Evolutionary conservation across 2,797 vertebrate species (phyloP), one percentile per base, ranked within the genome.

Genomic region (Rhinoraja longicauda): DNA sequence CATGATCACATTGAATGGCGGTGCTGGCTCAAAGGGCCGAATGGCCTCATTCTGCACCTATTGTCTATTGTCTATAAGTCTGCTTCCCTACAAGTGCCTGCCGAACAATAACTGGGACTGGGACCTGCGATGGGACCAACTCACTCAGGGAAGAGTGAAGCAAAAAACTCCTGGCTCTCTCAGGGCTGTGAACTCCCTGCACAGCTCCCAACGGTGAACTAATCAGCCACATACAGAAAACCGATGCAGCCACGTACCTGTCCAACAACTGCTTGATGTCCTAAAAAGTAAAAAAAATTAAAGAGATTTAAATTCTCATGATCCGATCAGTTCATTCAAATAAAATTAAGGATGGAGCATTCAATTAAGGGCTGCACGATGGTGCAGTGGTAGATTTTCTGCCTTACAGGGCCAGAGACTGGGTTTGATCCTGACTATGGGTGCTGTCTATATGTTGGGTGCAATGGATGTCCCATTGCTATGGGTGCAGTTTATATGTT

Each of bases 241-340:
- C 64, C 29, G 86, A 4, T n/a, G 29, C 1, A 86, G 29, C 12
- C 64, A 91, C 88, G 19, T 9, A 91, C 88, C 88, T 91, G 32
- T 70, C 29, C 88, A 91, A 64, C 64, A 91, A 64, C 67, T 36
- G 88, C 17, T 91, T 91, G 32, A 91, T 39, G 24, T 91, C 88
- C 88, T 91, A 70, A 13, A 24, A 90, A 90, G 64, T 24, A 7
- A 72, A 73, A 26, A 45, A 2, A 45, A 45, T 1, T 45, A 45
- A 70, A n/a, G 26, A 45, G 21, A 64, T 91, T 70, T 70, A 24
- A 91, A 72, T 26, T 5, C 1, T 13, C 26, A 64, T 29, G n/a
- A 45, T n/a, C 26, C 39, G 36, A 91, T 32, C 15, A 67, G 12
- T 67, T 3, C 12, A 67, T 19, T 67, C 64, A 45, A 45, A 45